Evolutionary conservation across 2,888 invertebrate species (phyloP).

Genomic region (Ptychoptera contaminata): DNA sequence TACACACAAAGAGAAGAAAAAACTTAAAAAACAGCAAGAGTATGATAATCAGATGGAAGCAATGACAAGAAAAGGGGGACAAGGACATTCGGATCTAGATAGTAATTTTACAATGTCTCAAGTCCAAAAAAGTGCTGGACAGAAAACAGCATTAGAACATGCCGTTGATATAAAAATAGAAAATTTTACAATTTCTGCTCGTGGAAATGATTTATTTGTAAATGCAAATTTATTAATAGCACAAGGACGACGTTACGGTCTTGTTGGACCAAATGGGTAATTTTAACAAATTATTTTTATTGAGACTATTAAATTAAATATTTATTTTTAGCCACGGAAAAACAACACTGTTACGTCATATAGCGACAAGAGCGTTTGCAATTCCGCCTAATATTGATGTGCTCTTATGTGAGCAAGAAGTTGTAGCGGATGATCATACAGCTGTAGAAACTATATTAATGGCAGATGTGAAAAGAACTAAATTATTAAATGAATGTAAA

Average conservation of each 20-base stretch:
- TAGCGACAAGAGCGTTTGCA: constrained; percentile 76
- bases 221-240: constrained; percentile 91
- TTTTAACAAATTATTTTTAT: constrained; percentile 14
- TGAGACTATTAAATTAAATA: constrained; percentile 2
- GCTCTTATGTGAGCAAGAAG: constrained; percentile 95
- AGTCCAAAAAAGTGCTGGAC: constrained; percentile 54
- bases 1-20: constrained; percentile 84
- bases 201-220: constrained; percentile 92
- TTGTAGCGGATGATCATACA: constrained; percentile 82
- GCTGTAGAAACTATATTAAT: constrained; percentile 89
- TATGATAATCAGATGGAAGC: constrained; percentile 77
- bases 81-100: constrained; percentile 77
- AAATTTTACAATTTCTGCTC: constrained; percentile 93
- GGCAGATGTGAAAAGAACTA: constrained; percentile 79
- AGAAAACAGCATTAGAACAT: constrained; percentile 70
- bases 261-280: constrained; percentile 95
- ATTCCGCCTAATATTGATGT: constrained; percentile 94
- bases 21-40: constrained; percentile 74
- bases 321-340: constrained; percentile 69
- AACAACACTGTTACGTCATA: constrained; percentile 87
- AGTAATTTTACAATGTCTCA: constrained; percentile 92
- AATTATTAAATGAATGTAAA: constrained; percentile 67
- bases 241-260: constrained; percentile 83
- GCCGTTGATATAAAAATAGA: constrained; percentile 97
- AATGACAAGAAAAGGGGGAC: constrained; percentile 72